Conservation (phyloP, 2,113 vertebrate genomes). For the Oryzias celebensis region DNA sequence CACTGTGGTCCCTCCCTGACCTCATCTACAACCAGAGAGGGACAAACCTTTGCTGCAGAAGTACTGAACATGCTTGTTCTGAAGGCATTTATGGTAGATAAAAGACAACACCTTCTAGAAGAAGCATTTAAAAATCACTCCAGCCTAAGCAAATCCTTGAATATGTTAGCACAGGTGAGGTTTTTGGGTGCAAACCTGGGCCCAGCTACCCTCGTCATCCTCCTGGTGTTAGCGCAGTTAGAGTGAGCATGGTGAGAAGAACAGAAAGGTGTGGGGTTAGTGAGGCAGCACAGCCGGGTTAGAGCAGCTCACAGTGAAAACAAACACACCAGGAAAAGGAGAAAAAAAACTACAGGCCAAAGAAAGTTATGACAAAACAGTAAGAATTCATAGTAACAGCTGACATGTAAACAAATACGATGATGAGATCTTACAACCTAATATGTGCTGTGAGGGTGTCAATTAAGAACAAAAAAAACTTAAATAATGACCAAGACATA, state of each 20-base stretch:
- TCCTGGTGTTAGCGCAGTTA: conserved; percentile 94
- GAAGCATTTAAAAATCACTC: no score
- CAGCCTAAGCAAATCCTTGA: no score
- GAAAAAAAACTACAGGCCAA: not conserved
- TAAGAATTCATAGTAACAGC: not conserved
- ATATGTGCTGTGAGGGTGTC: no score
- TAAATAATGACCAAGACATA: no score
- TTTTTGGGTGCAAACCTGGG: conserved; percentile 87
- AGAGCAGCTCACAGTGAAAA: conserved; percentile 44
- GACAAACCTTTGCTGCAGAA: no score
- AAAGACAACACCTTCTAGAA: no score
- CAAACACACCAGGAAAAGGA: not conserved
- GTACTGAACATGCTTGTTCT: no score
- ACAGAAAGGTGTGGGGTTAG: conserved; percentile 72
- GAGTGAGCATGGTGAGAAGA: conserved; percentile 84
- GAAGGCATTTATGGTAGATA: no score
- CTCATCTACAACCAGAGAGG: no score
- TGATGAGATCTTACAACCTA: not conserved
- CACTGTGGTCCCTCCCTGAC: no score
- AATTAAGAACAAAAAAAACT: no score
- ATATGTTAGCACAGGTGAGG: conserved; percentile 1
- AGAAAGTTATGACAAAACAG: not conserved
- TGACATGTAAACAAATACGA: not conserved
- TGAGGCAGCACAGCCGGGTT: conserved; percentile 51
- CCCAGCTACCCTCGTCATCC: conserved; percentile 99